These are phyloP conservation scores for Enteromius viviparus DNA, from an alignment of 2,797 vertebrate genomes.

Conservation along the genomic window DNA sequence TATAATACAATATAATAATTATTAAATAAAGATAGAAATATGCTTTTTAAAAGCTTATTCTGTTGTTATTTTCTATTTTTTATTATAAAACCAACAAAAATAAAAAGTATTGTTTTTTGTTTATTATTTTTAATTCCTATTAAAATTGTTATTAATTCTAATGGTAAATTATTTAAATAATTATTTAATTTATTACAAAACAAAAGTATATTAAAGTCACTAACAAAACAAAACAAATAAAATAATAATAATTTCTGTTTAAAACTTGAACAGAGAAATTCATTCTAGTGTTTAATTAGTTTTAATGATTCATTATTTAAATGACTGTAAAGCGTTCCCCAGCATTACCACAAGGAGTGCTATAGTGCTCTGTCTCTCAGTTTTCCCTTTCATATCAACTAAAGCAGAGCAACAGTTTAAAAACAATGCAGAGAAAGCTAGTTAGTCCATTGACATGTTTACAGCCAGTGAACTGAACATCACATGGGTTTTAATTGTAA, in stretches of 20 bases:
- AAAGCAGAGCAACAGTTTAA: constrained; percentile 3
- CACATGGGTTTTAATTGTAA: background rate
- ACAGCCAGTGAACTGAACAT: background rate
- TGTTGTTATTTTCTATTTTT: background rate
- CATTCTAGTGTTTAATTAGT: background rate
- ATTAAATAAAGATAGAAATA: background rate
- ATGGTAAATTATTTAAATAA: background rate
- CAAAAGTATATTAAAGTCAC: background rate
- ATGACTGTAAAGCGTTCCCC: background rate
- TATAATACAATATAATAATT: too few species aligned
- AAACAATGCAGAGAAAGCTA: background rate
- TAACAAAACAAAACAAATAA: background rate
- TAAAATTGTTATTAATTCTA: background rate
- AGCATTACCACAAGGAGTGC: background rate
- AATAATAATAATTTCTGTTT: background rate
- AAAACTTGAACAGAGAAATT: background rate
- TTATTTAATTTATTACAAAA: background rate
- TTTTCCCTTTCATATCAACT: background rate
- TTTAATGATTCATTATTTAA: background rate
- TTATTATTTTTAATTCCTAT: background rate
- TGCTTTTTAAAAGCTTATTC: background rate
- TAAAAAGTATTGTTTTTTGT: too few species aligned
- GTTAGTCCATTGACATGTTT: background rate
- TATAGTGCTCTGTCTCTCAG: background rate
- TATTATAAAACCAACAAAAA: background rate